Evolutionary conservation across 2,113 vertebrate genomes (phyloP).

Genomic region (Bubo bubo): DNA sequence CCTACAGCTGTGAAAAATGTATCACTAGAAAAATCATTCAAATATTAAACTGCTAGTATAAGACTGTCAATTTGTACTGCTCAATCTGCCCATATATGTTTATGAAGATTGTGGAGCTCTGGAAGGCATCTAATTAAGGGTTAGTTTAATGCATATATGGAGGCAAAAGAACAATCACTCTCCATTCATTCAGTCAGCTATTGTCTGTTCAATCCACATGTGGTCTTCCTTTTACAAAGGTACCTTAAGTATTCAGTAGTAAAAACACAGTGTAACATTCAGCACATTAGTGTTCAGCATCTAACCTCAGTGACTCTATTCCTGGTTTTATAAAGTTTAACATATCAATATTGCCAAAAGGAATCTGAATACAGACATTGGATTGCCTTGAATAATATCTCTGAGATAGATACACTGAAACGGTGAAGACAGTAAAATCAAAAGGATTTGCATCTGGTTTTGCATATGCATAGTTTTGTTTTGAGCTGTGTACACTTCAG

Average conservation of each 20-base stretch:
- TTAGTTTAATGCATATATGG: not conserved
- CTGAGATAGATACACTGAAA: not conserved
- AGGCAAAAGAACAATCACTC: not conserved
- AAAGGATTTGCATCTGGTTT: not conserved
- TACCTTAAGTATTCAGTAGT: not conserved
- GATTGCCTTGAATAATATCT: not conserved
- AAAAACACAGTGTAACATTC: not conserved
- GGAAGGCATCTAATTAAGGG: not conserved
- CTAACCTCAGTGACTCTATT: not conserved
- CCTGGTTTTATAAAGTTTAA: not conserved
- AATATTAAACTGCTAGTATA: not conserved
- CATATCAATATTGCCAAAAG: not conserved
- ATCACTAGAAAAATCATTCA: not conserved
- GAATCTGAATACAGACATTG: not conserved
- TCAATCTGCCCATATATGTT: not conserved
- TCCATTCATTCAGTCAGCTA: not conserved
- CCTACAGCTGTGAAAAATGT: not conserved
- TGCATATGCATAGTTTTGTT: not conserved
- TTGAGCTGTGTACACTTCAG: not conserved
- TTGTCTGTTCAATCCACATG: not conserved
- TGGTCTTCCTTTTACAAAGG: not conserved
- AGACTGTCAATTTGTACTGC: not conserved
- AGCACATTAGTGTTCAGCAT: not conserved
- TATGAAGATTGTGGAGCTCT: not conserved
- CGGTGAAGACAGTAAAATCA: not conserved